Base-by-base conservation (phyloP, 2,888 invertebrate species). In the Nemotelus nigrinus region DNA sequence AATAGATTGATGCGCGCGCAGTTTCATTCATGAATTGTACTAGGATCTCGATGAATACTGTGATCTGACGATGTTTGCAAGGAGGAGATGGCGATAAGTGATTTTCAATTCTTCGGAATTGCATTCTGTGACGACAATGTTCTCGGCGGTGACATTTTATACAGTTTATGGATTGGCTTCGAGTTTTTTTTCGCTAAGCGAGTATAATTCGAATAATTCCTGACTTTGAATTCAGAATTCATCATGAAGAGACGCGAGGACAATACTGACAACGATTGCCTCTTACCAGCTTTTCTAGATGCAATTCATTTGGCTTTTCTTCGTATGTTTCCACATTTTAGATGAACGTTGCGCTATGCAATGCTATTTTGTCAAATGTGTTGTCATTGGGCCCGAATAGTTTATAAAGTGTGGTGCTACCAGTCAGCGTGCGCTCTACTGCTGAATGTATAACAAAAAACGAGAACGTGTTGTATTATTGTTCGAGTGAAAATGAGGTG, bases 1-100 rank as follows among this genome's bases (percentile, higher is more conserved):
- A 47, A 60, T 74, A 67, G 65, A 65, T 68, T 72, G 67, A 60
- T 39, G 60, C 78, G 77, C 68, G 78, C 67, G 55, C 76, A 78
- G 47, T 77, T 79, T 79, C 78, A 79, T 79, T 79, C 77, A 79
- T 68, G 71, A 63, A 78, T 76, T 63, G 78, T 78, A 48, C 50
- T 8, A 64, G 74, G 48, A 76, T 72, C 57, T 58, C 57, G 2
- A 39, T 47, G n/a, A 58, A 45, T 45, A 10, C 10, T 55, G 48
- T n/a, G 45, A 63, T 63, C 45, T 41, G 10, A 45, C 25, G 45
- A 47, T 63, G 65, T 65, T 65, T 65, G 44, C 47, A 45, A 43
- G 65, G 45, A 53, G 53, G 10, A 53, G 53, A 53, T 63, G 55
- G 39, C 39, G 55, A 70, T 53, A 70, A 50, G 43, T 70, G 70